These are phyloP conservation scores for Trimorus sp. DNA, from an alignment of 2,888 invertebrate genomes.

Conservation along the genomic window DNA sequence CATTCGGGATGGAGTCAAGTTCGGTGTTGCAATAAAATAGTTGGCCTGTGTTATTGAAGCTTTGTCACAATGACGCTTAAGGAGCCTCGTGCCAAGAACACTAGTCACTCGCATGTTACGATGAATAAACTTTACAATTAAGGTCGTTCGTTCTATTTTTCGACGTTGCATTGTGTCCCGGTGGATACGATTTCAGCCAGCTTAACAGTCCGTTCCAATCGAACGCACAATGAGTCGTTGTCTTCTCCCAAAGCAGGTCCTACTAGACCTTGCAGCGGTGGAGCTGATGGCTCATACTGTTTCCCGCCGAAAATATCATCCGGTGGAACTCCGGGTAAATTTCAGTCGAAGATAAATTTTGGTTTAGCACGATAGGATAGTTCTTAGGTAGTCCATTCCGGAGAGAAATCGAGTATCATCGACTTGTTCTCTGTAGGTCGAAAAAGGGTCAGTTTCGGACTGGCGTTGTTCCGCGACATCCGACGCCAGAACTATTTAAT, in stretches of 20 bases:
- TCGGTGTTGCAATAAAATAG: slow-evolving; percentile 49
- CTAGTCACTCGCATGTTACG: slow-evolving; percentile 60
- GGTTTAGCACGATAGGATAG: neutral
- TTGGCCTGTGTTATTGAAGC: slow-evolving; percentile 48
- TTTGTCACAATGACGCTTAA: slow-evolving; percentile 55
- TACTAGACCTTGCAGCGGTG: too few species aligned
- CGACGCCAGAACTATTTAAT: slow-evolving; percentile 34
- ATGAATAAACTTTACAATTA: slow-evolving; percentile 62
- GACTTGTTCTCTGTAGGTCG: too few species aligned
- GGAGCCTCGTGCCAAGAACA: slow-evolving; percentile 60
- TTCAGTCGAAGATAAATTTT: too few species aligned
- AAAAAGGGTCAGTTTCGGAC: neutral
- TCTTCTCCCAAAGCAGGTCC: neutral
- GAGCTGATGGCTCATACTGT: too few species aligned
- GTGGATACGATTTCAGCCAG: slow-evolving; percentile 8
- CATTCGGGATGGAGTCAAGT: slow-evolving; percentile 39
- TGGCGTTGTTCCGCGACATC: slow-evolving; percentile 38
- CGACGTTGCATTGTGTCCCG: slow-evolving; percentile 32
- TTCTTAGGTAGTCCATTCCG: neutral
- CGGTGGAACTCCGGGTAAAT: too few species aligned
- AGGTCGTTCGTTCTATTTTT: slow-evolving; percentile 61
- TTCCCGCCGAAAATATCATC: too few species aligned
- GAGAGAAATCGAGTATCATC: too few species aligned
- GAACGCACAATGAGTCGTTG: neutral
- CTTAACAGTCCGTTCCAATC: neutral